A percentile compares a stretch with the other conserved stretches of the same genome.
phyloP scores from a whole-genome alignment of 1,140 invertebrate species.

The Halyomorpha halys region DNA sequence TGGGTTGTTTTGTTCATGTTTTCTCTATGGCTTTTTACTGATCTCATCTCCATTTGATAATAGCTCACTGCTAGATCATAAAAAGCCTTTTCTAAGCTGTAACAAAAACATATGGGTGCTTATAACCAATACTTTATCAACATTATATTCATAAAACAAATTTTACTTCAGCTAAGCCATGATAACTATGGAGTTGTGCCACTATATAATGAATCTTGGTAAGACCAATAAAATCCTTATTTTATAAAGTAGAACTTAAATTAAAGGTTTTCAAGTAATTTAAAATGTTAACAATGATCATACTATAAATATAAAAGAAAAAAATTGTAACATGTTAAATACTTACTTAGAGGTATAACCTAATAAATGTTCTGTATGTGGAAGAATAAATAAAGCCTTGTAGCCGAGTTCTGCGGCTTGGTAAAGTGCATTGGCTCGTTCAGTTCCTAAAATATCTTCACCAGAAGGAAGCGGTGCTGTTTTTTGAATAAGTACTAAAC shows the following conservation, averaged over 20 bases:
- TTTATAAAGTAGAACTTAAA: no score
- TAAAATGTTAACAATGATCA: no score
- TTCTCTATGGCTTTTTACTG: conserved; percentile 78
- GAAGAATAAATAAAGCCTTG: conserved; percentile 81
- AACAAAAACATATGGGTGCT: conserved; percentile 24
- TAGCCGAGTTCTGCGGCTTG: conserved; percentile 81
- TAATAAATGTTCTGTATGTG: conserved; percentile 72
- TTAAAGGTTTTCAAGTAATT: no score
- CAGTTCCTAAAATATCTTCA: conserved; percentile 66
- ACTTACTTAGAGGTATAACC: conserved; percentile 56
- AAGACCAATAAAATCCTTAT: no score
- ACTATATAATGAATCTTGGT: no score
- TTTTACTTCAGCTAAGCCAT: conserved; percentile 12
- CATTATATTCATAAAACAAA: no score
- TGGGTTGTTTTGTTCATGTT: conserved; percentile 86
- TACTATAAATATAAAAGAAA: no score
- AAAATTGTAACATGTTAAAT: conserved; percentile 1
- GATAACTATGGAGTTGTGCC: background rate
- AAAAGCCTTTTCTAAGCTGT: conserved; percentile 81
- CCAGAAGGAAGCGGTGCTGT: conserved; percentile 58
- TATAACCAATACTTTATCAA: no score
- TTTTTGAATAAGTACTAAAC: conserved; percentile 82
- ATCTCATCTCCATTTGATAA: conserved; percentile 79
- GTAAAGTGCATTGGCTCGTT: conserved; percentile 79
- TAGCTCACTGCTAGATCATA: conserved; percentile 85